Evolutionary conservation across 2,888 invertebrate genomes (phyloP).

Genomic region (Nudaria mundana): DNA sequence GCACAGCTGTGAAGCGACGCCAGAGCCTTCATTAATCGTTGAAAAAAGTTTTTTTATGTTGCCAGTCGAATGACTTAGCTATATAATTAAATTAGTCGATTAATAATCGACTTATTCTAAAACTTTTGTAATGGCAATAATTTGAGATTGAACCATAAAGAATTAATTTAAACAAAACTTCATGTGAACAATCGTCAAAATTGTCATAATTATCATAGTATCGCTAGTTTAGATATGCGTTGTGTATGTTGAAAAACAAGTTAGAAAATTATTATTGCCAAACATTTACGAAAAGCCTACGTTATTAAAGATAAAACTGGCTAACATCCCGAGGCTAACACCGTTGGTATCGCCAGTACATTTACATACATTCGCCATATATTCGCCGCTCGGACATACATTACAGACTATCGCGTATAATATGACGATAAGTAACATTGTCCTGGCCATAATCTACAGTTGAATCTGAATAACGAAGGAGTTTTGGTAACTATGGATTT

Average conservation of each 20-base stretch:
- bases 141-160: no score
- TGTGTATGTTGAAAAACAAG: not conserved
- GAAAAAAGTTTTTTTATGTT: no score
- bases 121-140: no score
- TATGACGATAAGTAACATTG: conserved; percentile 40
- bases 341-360: conserved; percentile 39
- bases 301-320: conserved; percentile 8
- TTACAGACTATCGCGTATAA: conserved; percentile 38
- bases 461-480: conserved; percentile 40
- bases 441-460: conserved; percentile 38
- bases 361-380: conserved; percentile 49
- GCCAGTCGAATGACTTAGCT: no score
- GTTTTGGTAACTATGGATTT: conserved; percentile 35
- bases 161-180: no score
- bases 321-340: conserved; percentile 14
- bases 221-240: no score
- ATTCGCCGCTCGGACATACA: conserved; percentile 42
- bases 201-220: no score
- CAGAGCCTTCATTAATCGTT: no score
- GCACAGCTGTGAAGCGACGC: no score
- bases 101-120: no score
- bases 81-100: no score
- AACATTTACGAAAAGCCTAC: conserved; percentile 5
- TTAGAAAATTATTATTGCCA: conserved; percentile 1
- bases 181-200: no score